Evolutionary conservation across 1,140 invertebrate species (phyloP), one percentile per base, ranked within the genome.

Genomic region (Aricia agestis): DNA sequence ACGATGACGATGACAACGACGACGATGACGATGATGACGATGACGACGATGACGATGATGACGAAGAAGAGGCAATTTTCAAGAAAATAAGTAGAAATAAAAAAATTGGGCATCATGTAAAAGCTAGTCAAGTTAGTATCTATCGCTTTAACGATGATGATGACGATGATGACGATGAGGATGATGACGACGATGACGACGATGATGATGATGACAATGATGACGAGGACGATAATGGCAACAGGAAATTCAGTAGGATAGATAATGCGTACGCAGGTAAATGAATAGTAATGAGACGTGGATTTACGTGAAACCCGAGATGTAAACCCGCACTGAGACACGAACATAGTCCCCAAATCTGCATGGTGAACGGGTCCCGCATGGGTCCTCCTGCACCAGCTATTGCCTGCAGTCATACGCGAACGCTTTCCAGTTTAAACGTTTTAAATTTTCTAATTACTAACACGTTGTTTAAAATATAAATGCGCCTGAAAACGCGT

Each of bases 21-120:
- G 89, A 93, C 71, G 90, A 93, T 72, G 92, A 93, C 72, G 92
- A 93, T 67, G 86, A 93, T 58, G 85, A 93, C 63, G 86, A 92
- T 45, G 90, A 93, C 74, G 89, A 93, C 69, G 89, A 93, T 32
- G 87, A 91, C 32, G 82, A 92, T 31, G 84, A 92, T 73, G 82
- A 93, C 75, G 90, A 93, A 32, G 79, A 90, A 65, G 75, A 76
- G 92, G n/a, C 18, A 18, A 18, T 7, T 59, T 59, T 59, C 7
- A 59, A 17, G 18, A 59, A 59, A 18, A 9, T 59, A 17, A n/a
- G 58, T 59, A 18, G 18, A 17, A 59, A 59, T n/a, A 59, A 59
- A 59, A 59, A 17, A 59, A 0, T 15, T n/a, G 58, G 58, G 13
- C 58, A 59, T 17, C 58, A 9, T 59, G 15, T 59, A n/a, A 59